A percentile compares a stretch with the other conserved stretches of the same genome.
phyloP scores from a whole-genome alignment of 2,888 invertebrate species.

The Philopedon plagiatum region DNA sequence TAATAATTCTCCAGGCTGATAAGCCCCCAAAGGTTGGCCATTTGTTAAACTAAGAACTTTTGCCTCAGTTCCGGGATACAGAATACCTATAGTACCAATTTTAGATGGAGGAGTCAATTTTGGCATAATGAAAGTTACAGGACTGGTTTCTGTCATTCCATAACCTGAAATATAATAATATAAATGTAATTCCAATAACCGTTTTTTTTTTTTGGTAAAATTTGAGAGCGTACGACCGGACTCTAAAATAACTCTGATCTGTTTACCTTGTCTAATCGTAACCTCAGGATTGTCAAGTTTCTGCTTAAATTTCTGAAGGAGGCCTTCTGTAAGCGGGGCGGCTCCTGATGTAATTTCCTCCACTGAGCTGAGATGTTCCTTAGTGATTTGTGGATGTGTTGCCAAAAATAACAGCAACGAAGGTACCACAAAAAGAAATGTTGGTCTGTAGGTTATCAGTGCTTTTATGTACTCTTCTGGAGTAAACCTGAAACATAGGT shows the following conservation, averaged over 20 bases:
- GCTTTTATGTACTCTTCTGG: constrained; percentile 81
- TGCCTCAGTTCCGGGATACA: constrained; percentile 78
- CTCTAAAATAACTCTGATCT: too few relatives aligned
- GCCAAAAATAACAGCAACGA: constrained; percentile 83
- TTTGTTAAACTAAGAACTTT: constrained; percentile 74
- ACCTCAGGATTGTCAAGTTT: constrained; percentile 66
- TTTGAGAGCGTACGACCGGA: too few relatives aligned
- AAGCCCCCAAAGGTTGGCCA: constrained; percentile 73
- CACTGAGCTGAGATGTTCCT: constrained; percentile 77
- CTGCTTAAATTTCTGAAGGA: constrained; percentile 75
- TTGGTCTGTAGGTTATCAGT: constrained; percentile 74
- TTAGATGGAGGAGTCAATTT: constrained; percentile 74
- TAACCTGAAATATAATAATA: constrained; percentile 70
- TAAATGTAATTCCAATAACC: too few relatives aligned
- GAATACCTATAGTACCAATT: constrained; percentile 78
- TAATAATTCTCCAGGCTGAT: constrained; percentile 80
- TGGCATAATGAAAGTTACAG: constrained; percentile 75
- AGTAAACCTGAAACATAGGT: constrained; percentile 70
- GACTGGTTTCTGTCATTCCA: constrained; percentile 81
- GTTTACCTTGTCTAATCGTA: constrained; percentile 65
- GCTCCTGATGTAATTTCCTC: constrained; percentile 80
- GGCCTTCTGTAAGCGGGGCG: constrained; percentile 78
- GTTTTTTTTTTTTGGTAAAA: too few relatives aligned
- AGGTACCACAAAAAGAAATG: constrained; percentile 80
- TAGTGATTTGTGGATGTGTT: constrained; percentile 78